A percentile compares a stretch with the other conserved stretches of the same genome.
These are phyloP conservation scores for Molanna angustata DNA, from an alignment of 2,888 invertebrate genomes.

Conservation along the genomic window DNA sequence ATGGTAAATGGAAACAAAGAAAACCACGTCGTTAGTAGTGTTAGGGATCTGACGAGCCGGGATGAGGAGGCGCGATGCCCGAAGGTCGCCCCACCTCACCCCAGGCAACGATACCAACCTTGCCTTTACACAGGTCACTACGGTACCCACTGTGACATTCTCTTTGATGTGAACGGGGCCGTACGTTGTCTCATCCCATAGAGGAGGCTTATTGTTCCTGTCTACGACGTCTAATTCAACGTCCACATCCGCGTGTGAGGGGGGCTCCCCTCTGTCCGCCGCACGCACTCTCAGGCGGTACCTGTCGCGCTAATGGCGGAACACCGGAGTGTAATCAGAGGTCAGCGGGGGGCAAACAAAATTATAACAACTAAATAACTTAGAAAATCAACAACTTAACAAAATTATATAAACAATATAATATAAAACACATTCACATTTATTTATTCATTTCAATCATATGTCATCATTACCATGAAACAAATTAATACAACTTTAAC, in stretches of 20 bases:
- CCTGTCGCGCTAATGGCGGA: conserved; percentile 87
- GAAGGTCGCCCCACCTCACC: conserved; percentile 48
- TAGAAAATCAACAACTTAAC: conserved; percentile 50
- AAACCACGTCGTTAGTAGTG: conserved; percentile 66
- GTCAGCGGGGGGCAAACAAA: conserved; percentile 63
- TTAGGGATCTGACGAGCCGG: conserved; percentile 46
- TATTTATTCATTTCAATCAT: conserved; percentile 22
- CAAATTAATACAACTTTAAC: no score
- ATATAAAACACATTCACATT: no score
- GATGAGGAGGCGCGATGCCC: conserved; percentile 43
- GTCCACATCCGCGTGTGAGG: conserved; percentile 93
- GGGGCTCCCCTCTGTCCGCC: conserved; percentile 90
- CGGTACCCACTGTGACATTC: conserved; percentile 98
- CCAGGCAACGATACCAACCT: conserved; percentile 79
- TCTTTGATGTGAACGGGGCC: conserved; percentile 97
- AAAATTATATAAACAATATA: conserved; percentile 42
- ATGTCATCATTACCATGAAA: conserved; percentile 26
- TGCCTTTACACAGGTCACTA: conserved; percentile 97
- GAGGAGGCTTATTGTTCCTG: conserved; percentile 97
- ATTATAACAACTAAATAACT: conserved; percentile 56
- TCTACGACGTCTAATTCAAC: conserved; percentile 98
- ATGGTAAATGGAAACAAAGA: conserved; percentile 63
- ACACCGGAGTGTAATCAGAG: conserved; percentile 69
- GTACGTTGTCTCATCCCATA: conserved; percentile 93
- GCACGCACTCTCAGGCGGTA: conserved; percentile 95